Evolutionary conservation across 2,113 vertebrate species (phyloP), one percentile per base, ranked within the genome.

Genomic region (Ochotona curzoniae): DNA sequence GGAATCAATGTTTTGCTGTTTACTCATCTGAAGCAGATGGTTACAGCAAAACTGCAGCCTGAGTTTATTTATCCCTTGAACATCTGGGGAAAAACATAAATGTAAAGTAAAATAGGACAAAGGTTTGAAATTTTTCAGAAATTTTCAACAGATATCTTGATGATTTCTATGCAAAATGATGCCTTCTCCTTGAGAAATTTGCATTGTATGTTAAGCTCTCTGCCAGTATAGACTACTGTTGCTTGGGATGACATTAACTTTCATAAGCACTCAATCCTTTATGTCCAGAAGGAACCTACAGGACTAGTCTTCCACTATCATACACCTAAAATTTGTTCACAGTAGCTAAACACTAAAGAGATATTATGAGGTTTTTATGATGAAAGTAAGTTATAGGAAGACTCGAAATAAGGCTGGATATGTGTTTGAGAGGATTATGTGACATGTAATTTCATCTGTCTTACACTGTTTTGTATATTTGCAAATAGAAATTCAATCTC

Each of bases 201-300:
- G 90, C 94, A 93, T 83, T 88, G 79, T 82, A 64, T 51, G 32
- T 69, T 90, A 69, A 83, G 71, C 44, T 49, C 32, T 75, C 32
- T 91, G 15, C 44, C 51, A 63, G 23, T 90, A 80, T 84, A 71
- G 79, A 61, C 30, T 12, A 63, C 44, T 49, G 18, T 21, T 71
- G 17, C 17, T 64, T 71, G 38, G 64, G n/a, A 14, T 63, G 54
- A 57, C 44, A 71, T 25, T 75, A 44, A 38, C 38, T 54, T 75
- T 11, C 32, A 66, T 2, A 79, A 8, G 4, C 26, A 21, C n/a
- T 60, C 61, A 35, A 61, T 83, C 35, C 63, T 57, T 47, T 83
- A 91, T 38, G 32, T 38, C 51, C n/a, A 35, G 20, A 85, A 82
- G 38, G 64, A 89, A 61, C 4, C 4, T n/a, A 38, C 8, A 51